These are phyloP conservation scores for Anas acuta DNA, from an alignment of 2,797 vertebrate species.

Conservation along the genomic window DNA sequence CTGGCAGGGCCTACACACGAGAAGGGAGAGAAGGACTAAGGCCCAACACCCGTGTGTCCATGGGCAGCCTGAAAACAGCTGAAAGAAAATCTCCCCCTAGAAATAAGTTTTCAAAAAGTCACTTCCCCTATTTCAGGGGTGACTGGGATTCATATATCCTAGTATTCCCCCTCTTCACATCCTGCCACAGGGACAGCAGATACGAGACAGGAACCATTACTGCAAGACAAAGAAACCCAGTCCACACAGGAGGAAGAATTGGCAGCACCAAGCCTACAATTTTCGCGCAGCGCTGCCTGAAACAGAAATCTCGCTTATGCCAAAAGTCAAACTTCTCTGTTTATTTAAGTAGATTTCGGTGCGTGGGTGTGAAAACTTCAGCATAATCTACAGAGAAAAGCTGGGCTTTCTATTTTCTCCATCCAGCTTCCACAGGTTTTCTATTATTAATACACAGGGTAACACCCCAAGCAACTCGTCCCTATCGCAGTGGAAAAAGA, in stretches of 20 bases:
- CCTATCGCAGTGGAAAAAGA: neutral
- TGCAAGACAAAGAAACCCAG: neutral
- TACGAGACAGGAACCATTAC: neutral
- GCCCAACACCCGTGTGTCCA: neutral
- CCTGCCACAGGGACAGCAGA: neutral
- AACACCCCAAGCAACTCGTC: neutral
- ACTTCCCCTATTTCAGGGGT: neutral
- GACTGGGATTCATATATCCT: neutral
- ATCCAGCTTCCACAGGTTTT: neutral
- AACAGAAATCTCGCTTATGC: neutral
- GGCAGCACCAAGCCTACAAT: neutral
- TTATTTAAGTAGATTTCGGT: neutral
- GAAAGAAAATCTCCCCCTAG: neutral
- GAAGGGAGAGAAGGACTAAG: neutral
- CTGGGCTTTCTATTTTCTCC: neutral
- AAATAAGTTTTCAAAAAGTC: neutral
- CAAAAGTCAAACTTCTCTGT: neutral
- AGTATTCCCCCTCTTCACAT: neutral
- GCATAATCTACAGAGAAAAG: neutral
- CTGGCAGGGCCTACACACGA: neutral
- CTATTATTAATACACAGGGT: neutral
- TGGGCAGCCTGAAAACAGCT: neutral
- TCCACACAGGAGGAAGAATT: neutral
- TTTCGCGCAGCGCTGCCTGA: neutral
- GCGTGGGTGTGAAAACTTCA: slow-evolving; percentile 1